Conservation (phyloP, 2,888 invertebrate genomes). For the Argyresthia albistria region DNA sequence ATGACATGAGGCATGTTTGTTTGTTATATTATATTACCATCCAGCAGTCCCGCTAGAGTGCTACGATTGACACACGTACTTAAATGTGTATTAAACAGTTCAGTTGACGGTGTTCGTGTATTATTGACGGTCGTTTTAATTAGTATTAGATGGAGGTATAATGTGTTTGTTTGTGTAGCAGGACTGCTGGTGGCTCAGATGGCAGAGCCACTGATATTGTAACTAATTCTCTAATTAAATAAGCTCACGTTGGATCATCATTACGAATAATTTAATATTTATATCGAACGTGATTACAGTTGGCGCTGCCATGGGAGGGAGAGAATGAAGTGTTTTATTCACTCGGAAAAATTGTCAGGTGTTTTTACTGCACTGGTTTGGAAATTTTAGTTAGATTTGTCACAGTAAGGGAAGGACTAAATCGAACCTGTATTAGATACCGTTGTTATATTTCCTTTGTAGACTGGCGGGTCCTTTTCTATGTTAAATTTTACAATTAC, state of each 20-base stretch:
- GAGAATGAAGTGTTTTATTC: neutral
- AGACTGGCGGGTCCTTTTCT: constrained; percentile 36
- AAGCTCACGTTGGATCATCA: neutral
- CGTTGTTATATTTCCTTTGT: constrained; percentile 4
- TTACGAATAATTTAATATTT: neutral
- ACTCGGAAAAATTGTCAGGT: neutral
- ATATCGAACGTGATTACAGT: neutral
- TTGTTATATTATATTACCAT: neutral
- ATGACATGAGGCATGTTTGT: neutral
- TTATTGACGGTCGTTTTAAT: constrained; percentile 55
- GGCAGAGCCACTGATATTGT: constrained; percentile 24
- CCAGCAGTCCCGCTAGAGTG: constrained; percentile 40
- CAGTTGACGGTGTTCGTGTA: constrained; percentile 33
- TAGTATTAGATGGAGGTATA: constrained; percentile 42
- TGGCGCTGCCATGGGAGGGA: neutral
- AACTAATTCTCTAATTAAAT: neutral
- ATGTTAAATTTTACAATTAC: constrained; percentile 32
- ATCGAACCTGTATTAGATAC: neutral
- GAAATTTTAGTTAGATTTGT: neutral
- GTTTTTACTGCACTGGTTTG: neutral
- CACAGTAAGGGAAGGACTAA: neutral
- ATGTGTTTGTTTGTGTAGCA: constrained; percentile 40
- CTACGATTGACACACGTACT: constrained; percentile 18
- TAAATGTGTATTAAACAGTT: constrained; percentile 19
- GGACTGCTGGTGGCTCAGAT: constrained; percentile 42